Percentiles rank a stretch among this genome's conserved stretches.
Evolutionary conservation across 2,888 invertebrate genomes (phyloP).

Genomic region (Caenorhabditis sulstoni): DNA sequence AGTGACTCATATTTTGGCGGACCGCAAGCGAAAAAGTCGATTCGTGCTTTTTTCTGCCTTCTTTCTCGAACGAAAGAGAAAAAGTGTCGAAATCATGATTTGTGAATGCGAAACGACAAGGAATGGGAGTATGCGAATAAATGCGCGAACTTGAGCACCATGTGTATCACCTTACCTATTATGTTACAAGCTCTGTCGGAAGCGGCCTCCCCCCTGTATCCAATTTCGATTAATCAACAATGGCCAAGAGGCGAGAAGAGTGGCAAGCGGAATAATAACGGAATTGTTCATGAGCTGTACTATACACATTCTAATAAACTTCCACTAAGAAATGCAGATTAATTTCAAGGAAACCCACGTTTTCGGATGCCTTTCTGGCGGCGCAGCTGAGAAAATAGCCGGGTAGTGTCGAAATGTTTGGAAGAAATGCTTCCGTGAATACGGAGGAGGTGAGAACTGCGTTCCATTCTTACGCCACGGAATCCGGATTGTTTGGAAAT

Average conservation of each 20-base stretch:
- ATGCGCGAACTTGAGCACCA: conserved; percentile 33
- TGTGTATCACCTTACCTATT: conserved; percentile 46
- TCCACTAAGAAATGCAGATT: too few relatives aligned
- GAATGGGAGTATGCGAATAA: not conserved
- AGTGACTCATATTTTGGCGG: conserved; percentile 24
- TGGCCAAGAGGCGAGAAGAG: conserved; percentile 27
- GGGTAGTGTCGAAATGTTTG: conserved; percentile 38
- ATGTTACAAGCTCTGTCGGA: conserved; percentile 24
- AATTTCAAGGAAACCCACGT: conserved; percentile 13
- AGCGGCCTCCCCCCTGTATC: conserved; percentile 21
- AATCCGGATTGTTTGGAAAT: conserved; percentile 7
- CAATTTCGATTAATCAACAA: conserved; percentile 58
- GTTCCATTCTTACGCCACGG: conserved; percentile 43
- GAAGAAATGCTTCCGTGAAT: conserved; percentile 45
- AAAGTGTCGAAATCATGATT: not conserved
- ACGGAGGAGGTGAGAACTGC: conserved; percentile 47
- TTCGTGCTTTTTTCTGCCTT: not conserved
- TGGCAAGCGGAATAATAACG: conserved; percentile 24
- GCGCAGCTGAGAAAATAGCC: conserved; percentile 41
- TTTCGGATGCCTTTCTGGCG: conserved; percentile 32
- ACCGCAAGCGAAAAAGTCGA: not conserved
- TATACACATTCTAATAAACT: not conserved
- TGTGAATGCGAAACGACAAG: not conserved
- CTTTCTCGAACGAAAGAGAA: conserved; percentile 1
- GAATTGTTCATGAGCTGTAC: conserved; percentile 58